Conservation (phyloP, 2,888 invertebrate genomes). For the Punctoribates punctum region DNA sequence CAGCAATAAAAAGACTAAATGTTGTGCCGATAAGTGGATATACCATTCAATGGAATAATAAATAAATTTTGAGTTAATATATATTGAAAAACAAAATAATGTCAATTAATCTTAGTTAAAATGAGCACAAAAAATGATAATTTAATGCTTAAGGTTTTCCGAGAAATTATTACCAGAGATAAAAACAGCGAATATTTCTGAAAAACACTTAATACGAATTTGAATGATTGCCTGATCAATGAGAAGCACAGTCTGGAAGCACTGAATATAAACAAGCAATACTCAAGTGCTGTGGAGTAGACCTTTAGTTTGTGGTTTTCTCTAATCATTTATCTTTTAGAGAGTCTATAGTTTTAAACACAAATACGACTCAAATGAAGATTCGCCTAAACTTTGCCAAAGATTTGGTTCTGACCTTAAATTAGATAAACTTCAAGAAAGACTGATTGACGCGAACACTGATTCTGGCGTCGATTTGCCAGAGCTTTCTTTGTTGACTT, state of each 20-base stretch:
- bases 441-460: neutral
- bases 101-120: too few species aligned
- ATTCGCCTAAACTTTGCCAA: too few species aligned
- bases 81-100: too few species aligned
- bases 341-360: constrained; percentile 4
- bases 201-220: neutral
- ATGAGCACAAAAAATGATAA: too few species aligned
- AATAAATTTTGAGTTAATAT: too few species aligned
- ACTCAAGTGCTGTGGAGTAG: neutral
- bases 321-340: neutral
- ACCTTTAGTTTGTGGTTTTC: neutral
- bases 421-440: neutral
- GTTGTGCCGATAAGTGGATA: too few species aligned
- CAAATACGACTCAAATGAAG: neutral
- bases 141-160: too few species aligned
- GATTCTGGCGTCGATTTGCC: constrained; percentile 6
- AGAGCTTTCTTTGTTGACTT: neutral
- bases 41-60: too few species aligned
- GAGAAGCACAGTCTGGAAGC: neutral
- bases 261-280: neutral
- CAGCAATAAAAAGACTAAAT: too few species aligned
- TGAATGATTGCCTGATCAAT: neutral
- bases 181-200: too few species aligned
- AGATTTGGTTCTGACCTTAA: neutral
- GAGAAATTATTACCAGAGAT: too few species aligned